Conservation (phyloP, 37 sponge, comb jelly and placozoan genomes). For the Oscarella lobularis region DNA sequence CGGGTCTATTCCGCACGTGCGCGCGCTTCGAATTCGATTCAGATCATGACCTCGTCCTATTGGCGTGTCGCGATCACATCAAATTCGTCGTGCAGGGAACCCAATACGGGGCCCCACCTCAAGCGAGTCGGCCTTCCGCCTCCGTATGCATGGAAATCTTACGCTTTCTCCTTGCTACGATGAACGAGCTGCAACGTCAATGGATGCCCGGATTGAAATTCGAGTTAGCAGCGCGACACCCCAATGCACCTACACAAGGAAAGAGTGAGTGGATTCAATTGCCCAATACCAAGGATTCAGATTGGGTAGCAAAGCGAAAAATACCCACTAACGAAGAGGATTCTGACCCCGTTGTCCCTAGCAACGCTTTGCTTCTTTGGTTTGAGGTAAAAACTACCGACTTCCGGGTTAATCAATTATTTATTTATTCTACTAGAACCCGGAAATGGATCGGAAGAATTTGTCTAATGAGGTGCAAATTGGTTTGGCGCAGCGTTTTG, state of each 20-base stretch:
- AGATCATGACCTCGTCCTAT: neutral
- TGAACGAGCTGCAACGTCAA: neutral
- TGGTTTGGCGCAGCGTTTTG: neutral
- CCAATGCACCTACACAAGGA: neutral
- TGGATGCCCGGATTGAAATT: conserved; percentile 1
- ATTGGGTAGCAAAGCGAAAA: too few species aligned
- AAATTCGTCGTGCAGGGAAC: neutral
- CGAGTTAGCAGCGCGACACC: neutral
- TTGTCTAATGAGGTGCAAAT: neutral
- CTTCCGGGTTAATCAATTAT: too few species aligned
- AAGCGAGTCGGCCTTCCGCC: neutral
- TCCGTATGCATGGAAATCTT: neutral
- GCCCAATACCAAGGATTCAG: too few species aligned
- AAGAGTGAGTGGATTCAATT: neutral
- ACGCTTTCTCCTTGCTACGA: neutral
- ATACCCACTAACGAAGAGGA: too few species aligned
- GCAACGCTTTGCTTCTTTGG: neutral
- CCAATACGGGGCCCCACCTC: neutral
- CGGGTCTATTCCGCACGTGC: neutral
- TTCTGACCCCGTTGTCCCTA: neutral
- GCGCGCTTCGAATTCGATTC: neutral
- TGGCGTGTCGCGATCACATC: conserved; percentile 1
- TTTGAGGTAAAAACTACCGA: neutral
- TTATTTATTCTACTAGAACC: neutral
- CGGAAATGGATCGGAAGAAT: neutral